These are phyloP conservation scores for Cygnus olor DNA, from an alignment of 2,797 vertebrate species.

Conservation along the genomic window DNA sequence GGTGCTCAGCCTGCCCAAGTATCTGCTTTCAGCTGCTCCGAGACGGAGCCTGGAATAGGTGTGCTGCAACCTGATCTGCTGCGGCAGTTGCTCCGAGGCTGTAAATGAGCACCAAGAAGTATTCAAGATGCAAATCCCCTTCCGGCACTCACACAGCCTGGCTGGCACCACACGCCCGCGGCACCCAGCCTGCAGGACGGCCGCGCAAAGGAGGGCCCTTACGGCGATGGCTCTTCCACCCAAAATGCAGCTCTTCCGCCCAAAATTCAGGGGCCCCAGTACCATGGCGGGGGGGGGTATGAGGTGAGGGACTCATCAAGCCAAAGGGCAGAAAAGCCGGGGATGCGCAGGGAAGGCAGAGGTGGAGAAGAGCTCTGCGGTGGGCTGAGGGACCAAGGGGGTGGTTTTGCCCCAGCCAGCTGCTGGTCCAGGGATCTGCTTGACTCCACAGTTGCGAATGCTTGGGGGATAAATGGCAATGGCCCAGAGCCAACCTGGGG, in stretches of 20 bases:
- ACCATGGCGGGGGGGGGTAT: neutral
- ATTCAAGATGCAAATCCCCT: slow-evolving; percentile 18
- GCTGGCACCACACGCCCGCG: neutral
- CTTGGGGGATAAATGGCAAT: fast-evolving
- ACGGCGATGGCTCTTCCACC: neutral
- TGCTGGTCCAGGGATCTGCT: neutral
- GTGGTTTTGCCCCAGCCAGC: neutral
- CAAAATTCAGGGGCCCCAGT: neutral
- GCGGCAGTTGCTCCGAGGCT: slow-evolving; percentile 44
- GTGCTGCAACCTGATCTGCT: slow-evolving; percentile 33
- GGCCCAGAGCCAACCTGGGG: neutral
- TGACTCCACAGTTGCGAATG: fast-evolving
- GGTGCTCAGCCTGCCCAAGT: neutral
- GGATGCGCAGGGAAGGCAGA: neutral
- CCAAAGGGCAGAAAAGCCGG: neutral
- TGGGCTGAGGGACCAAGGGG: neutral
- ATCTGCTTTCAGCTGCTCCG: slow-evolving; percentile 44
- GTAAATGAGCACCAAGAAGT: neutral
- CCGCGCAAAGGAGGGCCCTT: neutral
- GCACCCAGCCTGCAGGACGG: neutral
- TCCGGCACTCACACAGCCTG: neutral
- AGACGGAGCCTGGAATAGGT: slow-evolving; percentile 48
- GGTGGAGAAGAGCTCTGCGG: neutral
- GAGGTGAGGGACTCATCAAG: neutral
- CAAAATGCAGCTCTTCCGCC: neutral